Base-by-base conservation (phyloP, 53 echinoderm and acorn worm genomes). In the Henricia sp. region DNA sequence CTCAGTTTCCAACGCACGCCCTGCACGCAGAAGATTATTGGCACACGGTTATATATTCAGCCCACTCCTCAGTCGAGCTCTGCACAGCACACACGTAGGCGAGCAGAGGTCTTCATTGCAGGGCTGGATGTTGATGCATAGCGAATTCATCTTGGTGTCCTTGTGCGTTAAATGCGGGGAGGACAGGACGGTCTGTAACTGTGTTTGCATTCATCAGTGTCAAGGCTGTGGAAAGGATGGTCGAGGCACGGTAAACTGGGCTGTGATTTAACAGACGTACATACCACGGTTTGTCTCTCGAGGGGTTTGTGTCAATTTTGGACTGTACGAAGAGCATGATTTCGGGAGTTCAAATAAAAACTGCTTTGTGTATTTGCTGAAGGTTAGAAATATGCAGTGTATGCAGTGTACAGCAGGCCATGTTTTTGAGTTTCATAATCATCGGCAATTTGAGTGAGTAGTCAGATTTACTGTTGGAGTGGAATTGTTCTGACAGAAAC, bases 301-400 rank as follows among this genome's bases (percentile, higher is more conserved):
- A 60, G 77, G 77, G 77, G 13, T 55, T 59, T 63, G 29, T 23
- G 23, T 60, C 62, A 2, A n/a, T n/a, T n/a, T n/a, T n/a, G n/a
- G n/a, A n/a, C n/a, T n/a, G n/a, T n/a, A n/a, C n/a, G n/a, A n/a
- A n/a, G n/a, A n/a, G n/a, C n/a, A n/a, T n/a, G n/a, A n/a, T n/a
- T n/a, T n/a, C n/a, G n/a, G n/a, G n/a, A n/a, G n/a, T n/a, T n/a
- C n/a, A n/a, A n/a, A n/a, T n/a, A n/a, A n/a, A n/a, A n/a, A n/a
- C n/a, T n/a, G n/a, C n/a, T n/a, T n/a, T n/a, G n/a, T n/a, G n/a
- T n/a, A n/a, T n/a, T n/a, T n/a, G n/a, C n/a, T n/a, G n/a, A n/a
- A n/a, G n/a, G n/a, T n/a, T n/a, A n/a, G n/a, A n/a, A n/a, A n/a
- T n/a, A n/a, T n/a, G n/a, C n/a, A n/a, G n/a, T n/a, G n/a, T n/a